Percentiles rank a stretch among this genome's conserved stretches.
Conservation (phyloP, 1,140 invertebrate genomes). For the Cyphomyrmex costatus region DNA sequence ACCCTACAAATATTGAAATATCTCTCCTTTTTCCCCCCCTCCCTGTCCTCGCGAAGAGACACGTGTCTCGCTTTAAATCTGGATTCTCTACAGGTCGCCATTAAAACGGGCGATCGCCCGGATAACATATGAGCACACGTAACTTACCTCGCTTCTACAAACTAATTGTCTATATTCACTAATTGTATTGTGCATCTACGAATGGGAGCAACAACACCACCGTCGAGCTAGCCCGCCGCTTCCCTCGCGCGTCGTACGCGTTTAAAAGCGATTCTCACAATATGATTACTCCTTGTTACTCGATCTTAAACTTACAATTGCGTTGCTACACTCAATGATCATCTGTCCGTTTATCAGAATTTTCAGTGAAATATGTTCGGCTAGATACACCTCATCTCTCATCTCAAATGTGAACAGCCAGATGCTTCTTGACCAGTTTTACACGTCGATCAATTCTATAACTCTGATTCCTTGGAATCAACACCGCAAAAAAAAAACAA, state of each 20-base stretch:
- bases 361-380: not conserved
- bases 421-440: not conserved
- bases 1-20: not conserved
- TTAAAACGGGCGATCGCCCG: constrained; percentile 49
- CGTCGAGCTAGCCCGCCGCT: constrained; percentile 57
- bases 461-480: constrained; percentile 12
- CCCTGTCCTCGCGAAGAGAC: not conserved
- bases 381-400: constrained; percentile 6
- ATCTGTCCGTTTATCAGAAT: not conserved
- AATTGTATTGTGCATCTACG: constrained; percentile 84
- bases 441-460: not conserved
- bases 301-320: constrained; percentile 20
- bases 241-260: constrained; percentile 37
- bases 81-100: constrained; percentile 59
- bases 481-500: constrained; percentile 1
- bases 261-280: constrained; percentile 8
- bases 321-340: not conserved
- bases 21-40: not conserved
- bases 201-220: constrained; percentile 85
- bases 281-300: constrained; percentile 4
- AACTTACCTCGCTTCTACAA: constrained; percentile 80
- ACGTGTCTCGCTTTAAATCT: not conserved
- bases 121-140: constrained; percentile 55
- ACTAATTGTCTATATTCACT: constrained; percentile 82
- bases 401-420: not conserved